phyloP scores from a whole-genome alignment of 1,140 invertebrate species.

The Zaprionus ornatus region DNA sequence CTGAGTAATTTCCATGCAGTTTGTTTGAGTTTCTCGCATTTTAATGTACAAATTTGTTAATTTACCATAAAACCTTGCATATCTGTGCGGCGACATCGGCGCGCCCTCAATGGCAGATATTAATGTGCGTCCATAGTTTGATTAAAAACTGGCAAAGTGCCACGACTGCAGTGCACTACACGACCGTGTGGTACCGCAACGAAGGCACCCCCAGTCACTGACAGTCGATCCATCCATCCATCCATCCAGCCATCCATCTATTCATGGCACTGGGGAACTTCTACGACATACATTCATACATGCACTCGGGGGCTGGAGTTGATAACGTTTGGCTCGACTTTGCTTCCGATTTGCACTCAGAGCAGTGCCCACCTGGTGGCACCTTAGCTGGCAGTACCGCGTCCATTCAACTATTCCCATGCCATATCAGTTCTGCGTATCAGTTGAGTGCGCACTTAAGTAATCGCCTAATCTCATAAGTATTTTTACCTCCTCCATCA shows the following conservation, averaged over 20 bases:
- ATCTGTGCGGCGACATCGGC: constrained; percentile 58
- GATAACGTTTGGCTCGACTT: constrained; percentile 27
- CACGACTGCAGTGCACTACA: constrained; percentile 36
- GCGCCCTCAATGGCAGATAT: constrained; percentile 71
- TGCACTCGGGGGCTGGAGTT: constrained; percentile 21
- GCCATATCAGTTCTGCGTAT: constrained; percentile 9
- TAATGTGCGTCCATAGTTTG: constrained; percentile 79
- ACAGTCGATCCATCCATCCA: constrained; percentile 76
- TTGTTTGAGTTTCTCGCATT: constrained; percentile 77
- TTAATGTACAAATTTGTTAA: constrained; percentile 84
- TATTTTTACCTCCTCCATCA: background rate
- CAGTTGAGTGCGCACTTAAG: constrained; percentile 12
- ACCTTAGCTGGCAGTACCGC: background rate
- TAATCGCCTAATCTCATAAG: constrained; percentile 19
- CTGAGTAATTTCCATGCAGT: constrained; percentile 80
- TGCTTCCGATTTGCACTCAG: constrained; percentile 8
- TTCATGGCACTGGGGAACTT: constrained; percentile 35
- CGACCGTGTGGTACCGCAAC: background rate
- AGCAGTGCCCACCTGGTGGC: constrained; percentile 7
- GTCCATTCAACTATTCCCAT: constrained; percentile 15
- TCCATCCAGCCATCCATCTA: constrained; percentile 53
- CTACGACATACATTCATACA: background rate
- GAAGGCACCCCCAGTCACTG: constrained; percentile 32
- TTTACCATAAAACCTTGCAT: constrained; percentile 83
- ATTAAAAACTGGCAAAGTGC: constrained; percentile 74